These are phyloP conservation scores for Aspidiotus rigidus DNA, from an alignment of 2,888 invertebrate species.

Conservation along the genomic window DNA sequence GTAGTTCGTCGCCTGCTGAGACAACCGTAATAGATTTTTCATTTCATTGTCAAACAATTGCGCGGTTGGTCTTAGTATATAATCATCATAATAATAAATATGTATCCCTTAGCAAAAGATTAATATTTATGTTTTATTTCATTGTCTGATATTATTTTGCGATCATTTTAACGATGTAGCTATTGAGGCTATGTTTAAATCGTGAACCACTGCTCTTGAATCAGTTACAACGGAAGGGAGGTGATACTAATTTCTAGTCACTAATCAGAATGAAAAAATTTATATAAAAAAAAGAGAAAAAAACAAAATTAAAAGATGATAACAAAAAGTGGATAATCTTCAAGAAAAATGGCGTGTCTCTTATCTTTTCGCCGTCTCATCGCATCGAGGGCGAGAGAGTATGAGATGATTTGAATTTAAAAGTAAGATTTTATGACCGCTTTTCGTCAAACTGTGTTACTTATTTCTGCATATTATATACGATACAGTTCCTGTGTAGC, in stretches of 20 bases:
- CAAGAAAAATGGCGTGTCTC: too few species aligned
- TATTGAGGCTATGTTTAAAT: background rate
- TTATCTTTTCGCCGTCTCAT: too few species aligned
- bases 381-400: too few species aligned
- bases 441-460: background rate
- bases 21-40: too few species aligned
- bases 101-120: too few species aligned
- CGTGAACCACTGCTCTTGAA: background rate
- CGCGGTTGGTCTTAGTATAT: background rate
- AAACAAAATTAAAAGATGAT: background rate
- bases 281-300: background rate
- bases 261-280: background rate
- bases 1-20: too few species aligned
- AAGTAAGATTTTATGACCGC: background rate
- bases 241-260: slow-evolving; percentile 3
- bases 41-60: too few species aligned
- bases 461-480: background rate
- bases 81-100: too few species aligned
- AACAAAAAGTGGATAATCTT: background rate
- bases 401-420: too few species aligned
- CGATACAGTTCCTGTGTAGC: background rate
- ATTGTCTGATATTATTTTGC: too few species aligned
- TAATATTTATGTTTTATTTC: too few species aligned
- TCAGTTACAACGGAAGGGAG: slow-evolving; percentile 1
- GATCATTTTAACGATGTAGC: too few species aligned